These are phyloP conservation scores for Noturus placidus DNA, from an alignment of 2,113 vertebrate species.

Conservation along the genomic window DNA sequence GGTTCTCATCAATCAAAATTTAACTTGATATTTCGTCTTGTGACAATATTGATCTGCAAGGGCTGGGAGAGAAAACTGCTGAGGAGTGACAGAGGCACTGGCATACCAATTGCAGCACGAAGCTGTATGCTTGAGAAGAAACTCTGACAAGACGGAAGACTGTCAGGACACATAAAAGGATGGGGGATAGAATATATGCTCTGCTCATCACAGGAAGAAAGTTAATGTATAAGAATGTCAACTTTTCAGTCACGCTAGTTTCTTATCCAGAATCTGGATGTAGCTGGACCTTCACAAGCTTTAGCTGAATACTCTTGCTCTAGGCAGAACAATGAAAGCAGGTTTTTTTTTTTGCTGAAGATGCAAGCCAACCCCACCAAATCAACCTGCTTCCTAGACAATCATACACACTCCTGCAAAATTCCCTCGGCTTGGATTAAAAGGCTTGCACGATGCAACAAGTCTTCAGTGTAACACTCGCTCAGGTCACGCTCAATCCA, in stretches of 20 bases:
- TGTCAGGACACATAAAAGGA: background rate
- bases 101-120: background rate
- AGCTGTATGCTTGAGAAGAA: background rate
- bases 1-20: background rate
- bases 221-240: background rate
- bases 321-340: background rate
- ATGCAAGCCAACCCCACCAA: background rate
- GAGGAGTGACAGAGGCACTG: background rate
- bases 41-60: slow-evolving; percentile 8
- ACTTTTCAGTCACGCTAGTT: background rate
- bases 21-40: background rate
- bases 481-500: background rate
- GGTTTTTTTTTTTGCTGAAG: slow-evolving; percentile 9
- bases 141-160: background rate
- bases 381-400: background rate
- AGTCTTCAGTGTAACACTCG: background rate
- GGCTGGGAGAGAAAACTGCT: background rate
- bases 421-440: slow-evolving; percentile 13
- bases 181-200: background rate
- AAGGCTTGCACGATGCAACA: background rate
- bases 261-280: background rate
- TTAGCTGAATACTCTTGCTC: background rate
- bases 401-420: background rate
- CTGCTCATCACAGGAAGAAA: slow-evolving; percentile 15
- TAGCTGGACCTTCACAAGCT: background rate